These are phyloP conservation scores for Trissolcus brochymenae DNA, from an alignment of 2,888 invertebrate genomes.

Conservation along the genomic window DNA sequence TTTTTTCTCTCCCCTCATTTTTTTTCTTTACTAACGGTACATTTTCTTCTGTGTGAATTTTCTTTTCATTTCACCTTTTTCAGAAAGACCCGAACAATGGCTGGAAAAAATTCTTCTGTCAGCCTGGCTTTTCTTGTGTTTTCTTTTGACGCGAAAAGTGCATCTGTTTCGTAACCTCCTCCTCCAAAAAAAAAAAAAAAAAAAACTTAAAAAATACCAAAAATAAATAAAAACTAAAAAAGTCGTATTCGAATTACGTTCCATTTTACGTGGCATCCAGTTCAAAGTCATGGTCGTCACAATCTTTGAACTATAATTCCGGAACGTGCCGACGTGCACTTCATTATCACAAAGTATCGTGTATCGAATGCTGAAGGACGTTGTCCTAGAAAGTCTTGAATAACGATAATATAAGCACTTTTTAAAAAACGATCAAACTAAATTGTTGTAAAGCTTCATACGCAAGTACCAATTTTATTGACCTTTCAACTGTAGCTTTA, in stretches of 20 bases:
- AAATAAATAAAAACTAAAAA: constrained; percentile 1
- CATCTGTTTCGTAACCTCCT: no score
- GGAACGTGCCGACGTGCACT: constrained; percentile 53
- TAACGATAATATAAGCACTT: constrained; percentile 28
- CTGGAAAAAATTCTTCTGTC: no score
- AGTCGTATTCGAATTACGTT: background rate
- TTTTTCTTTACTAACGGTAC: constrained; percentile 3
- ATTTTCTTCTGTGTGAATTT: constrained; percentile 7
- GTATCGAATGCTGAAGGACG: constrained; percentile 60
- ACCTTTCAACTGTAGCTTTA: no score
- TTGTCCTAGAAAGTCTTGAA: constrained; percentile 40
- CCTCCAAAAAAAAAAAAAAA: background rate
- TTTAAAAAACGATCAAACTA: no score
- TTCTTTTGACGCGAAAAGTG: background rate
- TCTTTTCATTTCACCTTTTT: constrained; percentile 6
- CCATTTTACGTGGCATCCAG: constrained; percentile 28
- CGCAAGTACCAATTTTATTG: no score
- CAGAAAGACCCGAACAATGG: background rate
- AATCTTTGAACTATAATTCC: constrained; percentile 50
- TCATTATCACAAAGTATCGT: constrained; percentile 59
- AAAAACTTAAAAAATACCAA: background rate
- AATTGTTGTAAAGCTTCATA: no score
- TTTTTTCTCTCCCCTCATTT: constrained; percentile 13
- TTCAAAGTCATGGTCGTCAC: constrained; percentile 66
- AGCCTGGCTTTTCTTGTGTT: no score